Evolutionary conservation across 1,140 invertebrate species (phyloP).

Genomic region (Drepana arcuata): DNA sequence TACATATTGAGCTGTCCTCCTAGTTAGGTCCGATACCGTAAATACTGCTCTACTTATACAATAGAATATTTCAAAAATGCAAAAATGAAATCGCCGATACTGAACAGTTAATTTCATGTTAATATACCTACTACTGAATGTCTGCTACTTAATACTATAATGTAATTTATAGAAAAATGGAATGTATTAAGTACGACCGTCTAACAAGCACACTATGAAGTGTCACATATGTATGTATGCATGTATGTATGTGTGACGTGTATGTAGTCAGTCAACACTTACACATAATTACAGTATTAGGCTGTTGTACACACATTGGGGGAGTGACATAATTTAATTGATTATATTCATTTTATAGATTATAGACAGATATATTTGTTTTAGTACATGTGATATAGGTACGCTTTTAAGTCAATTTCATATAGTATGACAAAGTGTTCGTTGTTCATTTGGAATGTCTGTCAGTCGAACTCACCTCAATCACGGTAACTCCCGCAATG

Average conservation of each 20-base stretch:
- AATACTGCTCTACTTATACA: conserved; percentile 13
- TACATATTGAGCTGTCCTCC: conserved; percentile 64
- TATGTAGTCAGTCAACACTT: conserved; percentile 52
- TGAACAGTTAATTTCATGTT: conserved; percentile 17
- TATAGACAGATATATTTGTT: too few relatives aligned
- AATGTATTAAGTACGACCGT: conserved; percentile 62
- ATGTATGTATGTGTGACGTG: conserved; percentile 25
- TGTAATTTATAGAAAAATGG: background rate
- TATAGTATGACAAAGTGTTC: too few relatives aligned
- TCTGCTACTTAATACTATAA: conserved; percentile 39
- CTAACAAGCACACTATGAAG: conserved; percentile 53
- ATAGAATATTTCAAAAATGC: conserved; percentile 43
- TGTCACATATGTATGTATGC: conserved; percentile 19
- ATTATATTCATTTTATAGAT: too few relatives aligned
- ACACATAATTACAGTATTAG: conserved; percentile 21
- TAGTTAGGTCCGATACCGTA: conserved; percentile 46
- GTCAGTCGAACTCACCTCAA: too few relatives aligned
- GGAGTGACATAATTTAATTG: too few relatives aligned
- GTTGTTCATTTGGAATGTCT: too few relatives aligned
- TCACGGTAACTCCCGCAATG: conserved; percentile 10
- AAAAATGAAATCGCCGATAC: conserved; percentile 38
- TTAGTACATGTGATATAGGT: too few relatives aligned
- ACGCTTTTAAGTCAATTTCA: too few relatives aligned
- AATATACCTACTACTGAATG: conserved; percentile 52
- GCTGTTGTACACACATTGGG: conserved; percentile 9